Evolutionary conservation across 2,113 vertebrate genomes (phyloP), one percentile per base, ranked within the genome.

Genomic region (Dasyprocta punctata): DNA sequence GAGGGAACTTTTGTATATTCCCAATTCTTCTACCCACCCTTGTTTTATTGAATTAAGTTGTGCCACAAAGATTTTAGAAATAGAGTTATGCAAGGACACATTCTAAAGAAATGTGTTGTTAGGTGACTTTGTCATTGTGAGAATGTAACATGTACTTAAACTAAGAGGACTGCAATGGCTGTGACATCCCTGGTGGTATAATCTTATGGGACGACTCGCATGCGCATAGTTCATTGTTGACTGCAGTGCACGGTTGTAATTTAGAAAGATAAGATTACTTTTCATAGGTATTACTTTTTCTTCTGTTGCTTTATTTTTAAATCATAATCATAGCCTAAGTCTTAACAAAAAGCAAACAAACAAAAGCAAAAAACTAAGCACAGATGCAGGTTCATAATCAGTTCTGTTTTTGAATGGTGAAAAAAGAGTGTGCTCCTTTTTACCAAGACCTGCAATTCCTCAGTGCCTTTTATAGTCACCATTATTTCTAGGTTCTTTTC

Each of bases 281-380:
- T 81, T 88, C 80, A 52, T 58, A 81, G 82, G 22, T n/a, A 75
- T 58, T 67, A 41, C 28, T 94, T 84, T 94, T 90, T 75, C 60
- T 92, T 89, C 8, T 52, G 0, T 92, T 96, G 33, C 49, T 94
- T 92, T 95, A 20, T 94, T 92, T 92, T 94, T 69, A 82, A 52
- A 52, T 52, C 49, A 52, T n/a, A n/a, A n/a, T 47, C 17, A 82
- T 41, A 94, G 86, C 58, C 77, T 75, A 86, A 69, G 14, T 85
- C 49, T 3, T 78, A n/a, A 52, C 7, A 56, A 65, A 38, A 24
- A 90, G 49, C 49, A 52, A 52, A 52, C 49, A 52, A 52, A n/a
- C n/a, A n/a, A 52, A 49, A 49, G 5, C 9, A 7, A 94, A 85
- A 54, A 84, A 54, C 60, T 54, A 28, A 71, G 67, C 30, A 85